Base-by-base conservation (phyloP, 1,140 invertebrate species). In the Drosophila athabasca region DNA sequence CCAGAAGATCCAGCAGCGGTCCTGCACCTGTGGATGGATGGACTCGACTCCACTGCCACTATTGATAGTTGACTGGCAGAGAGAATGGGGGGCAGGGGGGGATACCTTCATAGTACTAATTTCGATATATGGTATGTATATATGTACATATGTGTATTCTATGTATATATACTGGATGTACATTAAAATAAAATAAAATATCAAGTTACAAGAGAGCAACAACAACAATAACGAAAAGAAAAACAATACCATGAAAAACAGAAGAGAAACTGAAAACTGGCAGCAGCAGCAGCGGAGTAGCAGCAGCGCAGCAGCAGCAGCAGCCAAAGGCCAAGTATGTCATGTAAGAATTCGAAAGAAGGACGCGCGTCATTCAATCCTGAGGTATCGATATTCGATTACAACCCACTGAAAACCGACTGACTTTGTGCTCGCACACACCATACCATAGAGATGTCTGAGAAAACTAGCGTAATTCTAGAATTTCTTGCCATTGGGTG, bases 331-430 rank as follows among this genome's bases (percentile, higher is more conserved):
- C 55, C 75, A 79, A 81, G 79, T 88, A 73, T 88, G 84, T 78
- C 84, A 89, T 89, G 73, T 89, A 89, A 89, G 84, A 89, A 89
- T 87, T 89, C 68, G 69, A 89, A 89, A 89, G 84, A 89, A 89
- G 84, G 84, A 89, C 84, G 84, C 75, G 55, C 73, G 83, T 76
- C 80, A 89, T 89, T 89, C 85, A 89, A 89, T 89, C 84, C 84
- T 79, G 58, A 84, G 84, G 79, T 89, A 89, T 89, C 84, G 84
- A 89, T 89, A 89, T 89, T 89, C 85, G 84, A 90, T 89, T 89
- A 78, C 84, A 89, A 76, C 69, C 79, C 82, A 88, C 82, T 85
- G 68, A 85, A 85, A 85, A 85, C 82, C 82, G 67, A 85, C 74
- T 78, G 78, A 85, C 82, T 85, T 85, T 85, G 81, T 78, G 55